Percentiles rank a stretch among this genome's conserved stretches.
phyloP scores from a whole-genome alignment of 2,797 vertebrate species.

The Onychomys leucogaster region DNA sequence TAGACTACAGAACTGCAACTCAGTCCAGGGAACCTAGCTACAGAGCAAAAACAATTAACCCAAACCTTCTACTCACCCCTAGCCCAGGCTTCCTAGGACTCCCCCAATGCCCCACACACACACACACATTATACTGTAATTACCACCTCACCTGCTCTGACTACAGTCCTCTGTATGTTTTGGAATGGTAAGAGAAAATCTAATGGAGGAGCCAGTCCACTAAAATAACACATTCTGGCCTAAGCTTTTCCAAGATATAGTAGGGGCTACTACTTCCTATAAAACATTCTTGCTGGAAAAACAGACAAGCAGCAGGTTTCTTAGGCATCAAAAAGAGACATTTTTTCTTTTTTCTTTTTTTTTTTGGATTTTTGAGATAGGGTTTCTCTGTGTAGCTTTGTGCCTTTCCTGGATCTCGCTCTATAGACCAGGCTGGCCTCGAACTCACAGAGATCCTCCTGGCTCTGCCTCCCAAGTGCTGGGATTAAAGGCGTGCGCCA shows the following conservation, averaged over 20 bases:
- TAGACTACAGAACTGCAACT: background rate
- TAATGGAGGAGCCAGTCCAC: background rate
- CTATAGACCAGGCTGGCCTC: no score
- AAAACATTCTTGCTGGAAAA: background rate
- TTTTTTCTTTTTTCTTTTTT: no score
- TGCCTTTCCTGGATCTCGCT: no score
- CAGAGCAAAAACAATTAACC: background rate
- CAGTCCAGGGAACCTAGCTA: background rate
- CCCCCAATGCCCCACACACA: accelerated
- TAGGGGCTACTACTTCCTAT: background rate
- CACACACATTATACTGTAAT: no score
- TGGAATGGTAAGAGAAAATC: background rate
- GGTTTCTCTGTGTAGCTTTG: no score
- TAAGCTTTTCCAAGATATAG: background rate
- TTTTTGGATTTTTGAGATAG: no score
- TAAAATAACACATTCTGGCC: background rate
- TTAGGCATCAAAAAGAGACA: slow-evolving; percentile 5
- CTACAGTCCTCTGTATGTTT: background rate
- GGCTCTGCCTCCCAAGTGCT: no score
- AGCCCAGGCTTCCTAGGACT: background rate
- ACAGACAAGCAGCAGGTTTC: background rate
- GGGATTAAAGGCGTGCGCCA: no score
- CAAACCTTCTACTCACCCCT: background rate
- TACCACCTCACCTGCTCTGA: background rate
- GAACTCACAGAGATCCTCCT: no score